Evolutionary conservation across 2,888 invertebrate species (phyloP).

Genomic region (Noctua pronuba): DNA sequence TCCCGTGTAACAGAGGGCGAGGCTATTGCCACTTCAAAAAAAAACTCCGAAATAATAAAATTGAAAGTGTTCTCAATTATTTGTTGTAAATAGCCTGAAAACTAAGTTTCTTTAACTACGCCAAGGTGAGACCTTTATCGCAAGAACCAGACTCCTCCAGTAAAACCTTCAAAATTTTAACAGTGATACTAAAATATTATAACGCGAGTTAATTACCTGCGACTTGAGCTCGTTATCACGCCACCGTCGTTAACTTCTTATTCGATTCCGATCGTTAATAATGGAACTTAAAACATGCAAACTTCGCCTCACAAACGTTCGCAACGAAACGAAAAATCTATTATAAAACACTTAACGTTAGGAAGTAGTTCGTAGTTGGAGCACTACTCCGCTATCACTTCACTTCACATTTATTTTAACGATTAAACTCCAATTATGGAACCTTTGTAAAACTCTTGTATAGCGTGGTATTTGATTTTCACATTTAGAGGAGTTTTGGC

Average conservation of each 20-base stretch:
- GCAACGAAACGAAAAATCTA: conserved; percentile 44
- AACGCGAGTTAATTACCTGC: conserved; percentile 12
- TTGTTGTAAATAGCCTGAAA: background rate
- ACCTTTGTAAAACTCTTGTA: conserved; percentile 16
- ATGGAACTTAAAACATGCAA: conserved; percentile 38
- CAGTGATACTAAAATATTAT: conserved; percentile 16
- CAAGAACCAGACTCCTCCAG: background rate
- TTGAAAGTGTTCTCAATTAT: background rate
- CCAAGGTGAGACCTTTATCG: conserved; percentile 15
- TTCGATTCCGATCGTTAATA: conserved; percentile 37
- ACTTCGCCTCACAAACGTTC: conserved; percentile 32
- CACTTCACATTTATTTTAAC: conserved; percentile 55
- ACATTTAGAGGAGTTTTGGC: conserved; percentile 30
- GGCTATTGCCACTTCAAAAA: background rate
- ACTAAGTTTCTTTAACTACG: background rate
- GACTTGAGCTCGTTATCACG: conserved; percentile 19
- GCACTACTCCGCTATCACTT: conserved; percentile 38
- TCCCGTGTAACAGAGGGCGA: background rate
- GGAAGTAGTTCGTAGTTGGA: conserved; percentile 44
- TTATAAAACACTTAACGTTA: conserved; percentile 48
- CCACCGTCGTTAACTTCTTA: conserved; percentile 24
- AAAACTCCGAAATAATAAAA: background rate
- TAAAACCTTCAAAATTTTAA: conserved; percentile 32
- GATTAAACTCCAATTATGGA: conserved; percentile 50
- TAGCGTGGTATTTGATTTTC: conserved; percentile 26